Evolutionary conservation across 1,140 invertebrate genomes (phyloP).

Genomic region (Drosophila murphyi): DNA sequence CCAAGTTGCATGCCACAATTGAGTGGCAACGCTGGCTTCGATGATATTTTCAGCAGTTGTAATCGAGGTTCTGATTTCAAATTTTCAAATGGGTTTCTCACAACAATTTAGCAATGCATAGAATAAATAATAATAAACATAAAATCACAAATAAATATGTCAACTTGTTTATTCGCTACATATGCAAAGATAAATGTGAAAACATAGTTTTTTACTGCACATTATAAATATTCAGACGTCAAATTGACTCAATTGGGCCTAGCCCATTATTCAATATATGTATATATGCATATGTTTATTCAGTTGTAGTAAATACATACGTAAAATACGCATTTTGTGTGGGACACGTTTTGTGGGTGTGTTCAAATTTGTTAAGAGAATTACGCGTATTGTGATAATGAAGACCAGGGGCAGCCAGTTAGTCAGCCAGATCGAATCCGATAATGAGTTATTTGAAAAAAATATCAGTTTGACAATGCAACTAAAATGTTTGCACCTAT

Average conservation of each 20-base stretch:
- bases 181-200: not conserved
- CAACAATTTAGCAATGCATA: not conserved
- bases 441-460: slow-evolving; percentile 44
- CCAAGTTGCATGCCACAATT: not conserved
- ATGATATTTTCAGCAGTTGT: too few species aligned
- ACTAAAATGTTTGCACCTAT: slow-evolving; percentile 16
- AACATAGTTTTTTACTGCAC: not conserved
- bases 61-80: too few species aligned
- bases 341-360: slow-evolving; percentile 17
- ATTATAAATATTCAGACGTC: slow-evolving; percentile 44
- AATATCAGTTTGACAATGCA: slow-evolving; percentile 15
- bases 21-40: not conserved
- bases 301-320: not conserved
- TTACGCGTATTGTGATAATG: slow-evolving; percentile 35
- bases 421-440: slow-evolving; percentile 14
- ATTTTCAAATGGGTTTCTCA: not conserved
- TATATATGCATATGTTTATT: not conserved
- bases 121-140: not conserved
- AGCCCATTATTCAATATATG: slow-evolving; percentile 35
- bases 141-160: not conserved
- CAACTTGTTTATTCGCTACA: not conserved
- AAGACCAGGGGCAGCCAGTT: not conserved
- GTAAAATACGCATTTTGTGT: not conserved
- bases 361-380: slow-evolving; percentile 28
- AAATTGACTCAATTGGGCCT: slow-evolving; percentile 38